Evolutionary conservation across 2,888 invertebrate species (phyloP).

Genomic region (Aphodius sticticus): DNA sequence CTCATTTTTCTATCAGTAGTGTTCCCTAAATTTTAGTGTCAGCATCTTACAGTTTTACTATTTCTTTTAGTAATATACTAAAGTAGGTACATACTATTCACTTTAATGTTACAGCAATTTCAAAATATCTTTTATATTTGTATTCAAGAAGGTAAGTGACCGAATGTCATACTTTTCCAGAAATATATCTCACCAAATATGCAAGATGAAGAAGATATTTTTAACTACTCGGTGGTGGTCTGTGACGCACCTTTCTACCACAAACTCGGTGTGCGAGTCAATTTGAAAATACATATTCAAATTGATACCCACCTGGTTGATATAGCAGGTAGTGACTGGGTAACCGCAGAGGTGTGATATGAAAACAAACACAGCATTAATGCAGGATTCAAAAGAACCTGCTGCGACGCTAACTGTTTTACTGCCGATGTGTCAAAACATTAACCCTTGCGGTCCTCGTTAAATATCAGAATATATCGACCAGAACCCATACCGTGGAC

Average conservation of each 20-base stretch:
- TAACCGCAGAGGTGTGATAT: not conserved
- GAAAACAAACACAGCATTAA: not conserved
- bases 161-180: no score
- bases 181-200: no score
- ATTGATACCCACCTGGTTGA: not conserved
- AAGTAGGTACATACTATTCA: no score
- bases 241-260: not conserved
- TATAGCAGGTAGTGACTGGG: not conserved
- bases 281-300: not conserved
- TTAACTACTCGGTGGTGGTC: no score
- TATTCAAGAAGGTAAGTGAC: no score
- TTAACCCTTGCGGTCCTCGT: conserved; percentile 4
- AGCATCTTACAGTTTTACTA: no score
- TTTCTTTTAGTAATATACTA: no score
- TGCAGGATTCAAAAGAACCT: not conserved
- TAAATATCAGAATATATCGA: not conserved
- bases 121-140: no score
- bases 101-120: no score
- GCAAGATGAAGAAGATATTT: no score
- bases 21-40: no score
- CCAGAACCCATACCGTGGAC: not conserved
- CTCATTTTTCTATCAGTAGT: no score
- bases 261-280: not conserved
- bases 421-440: conserved; percentile 4
- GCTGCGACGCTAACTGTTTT: not conserved